Percentiles rank a stretch among this genome's conserved stretches.
Evolutionary conservation across 2,888 invertebrate genomes (phyloP).

Genomic region (Zaprionus bogoriensis): DNA sequence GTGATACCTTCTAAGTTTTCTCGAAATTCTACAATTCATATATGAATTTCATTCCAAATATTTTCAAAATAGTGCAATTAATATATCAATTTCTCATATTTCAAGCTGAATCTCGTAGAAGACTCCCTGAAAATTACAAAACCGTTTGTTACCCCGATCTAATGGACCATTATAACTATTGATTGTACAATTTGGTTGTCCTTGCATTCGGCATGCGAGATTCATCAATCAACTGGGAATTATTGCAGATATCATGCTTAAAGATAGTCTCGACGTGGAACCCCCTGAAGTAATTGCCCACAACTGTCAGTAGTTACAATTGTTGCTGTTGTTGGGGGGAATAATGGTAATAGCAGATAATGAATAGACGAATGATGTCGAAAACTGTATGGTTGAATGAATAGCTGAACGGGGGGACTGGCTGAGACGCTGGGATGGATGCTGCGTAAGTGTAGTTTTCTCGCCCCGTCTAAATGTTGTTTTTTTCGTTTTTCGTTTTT

Average conservation of each 20-base stretch:
- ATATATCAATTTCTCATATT: neutral
- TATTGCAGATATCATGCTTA: conserved; percentile 11
- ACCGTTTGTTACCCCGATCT: neutral
- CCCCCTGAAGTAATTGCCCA: conserved; percentile 42
- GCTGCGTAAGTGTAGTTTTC: conserved; percentile 76
- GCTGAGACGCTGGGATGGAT: no score
- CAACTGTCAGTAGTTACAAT: conserved; percentile 31
- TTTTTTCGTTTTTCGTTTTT: conserved; percentile 24
- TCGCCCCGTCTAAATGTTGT: conserved; percentile 61
- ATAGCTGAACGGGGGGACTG: neutral
- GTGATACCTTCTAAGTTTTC: no score
- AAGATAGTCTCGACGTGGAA: conserved; percentile 17
- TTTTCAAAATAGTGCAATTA: neutral
- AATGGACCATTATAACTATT: no score
- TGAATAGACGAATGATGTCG: conserved; percentile 43
- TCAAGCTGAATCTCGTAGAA: neutral
- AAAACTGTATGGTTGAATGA: conserved; percentile 15
- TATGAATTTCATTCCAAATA: neutral
- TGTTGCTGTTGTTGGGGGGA: neutral
- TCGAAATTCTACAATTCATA: no score
- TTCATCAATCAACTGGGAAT: conserved; percentile 40
- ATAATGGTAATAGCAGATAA: conserved; percentile 65
- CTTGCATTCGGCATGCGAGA: conserved; percentile 10
- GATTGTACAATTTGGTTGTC: conserved; percentile 1
- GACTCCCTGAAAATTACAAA: neutral